A percentile compares a stretch with the other conserved stretches of the same genome.
These are phyloP conservation scores for Zaprionus gabonicus DNA, from an alignment of 1,140 invertebrate species.

Conservation along the genomic window DNA sequence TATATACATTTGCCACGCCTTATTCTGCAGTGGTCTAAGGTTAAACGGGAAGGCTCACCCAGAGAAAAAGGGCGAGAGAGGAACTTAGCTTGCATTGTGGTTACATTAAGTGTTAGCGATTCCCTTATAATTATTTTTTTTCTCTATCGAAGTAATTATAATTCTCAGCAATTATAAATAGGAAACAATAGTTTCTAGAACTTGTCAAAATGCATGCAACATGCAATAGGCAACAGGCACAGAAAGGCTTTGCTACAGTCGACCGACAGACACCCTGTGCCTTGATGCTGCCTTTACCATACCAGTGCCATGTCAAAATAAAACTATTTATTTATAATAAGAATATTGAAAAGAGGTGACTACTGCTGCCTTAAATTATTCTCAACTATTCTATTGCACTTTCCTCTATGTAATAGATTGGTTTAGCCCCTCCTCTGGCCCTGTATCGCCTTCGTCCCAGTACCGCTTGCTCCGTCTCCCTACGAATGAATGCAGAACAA, in stretches of 20 bases:
- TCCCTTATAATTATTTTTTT: not conserved
- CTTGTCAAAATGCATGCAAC: slow-evolving; percentile 1
- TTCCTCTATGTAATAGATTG: not conserved
- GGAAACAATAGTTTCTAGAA: not conserved
- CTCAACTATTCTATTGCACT: not conserved
- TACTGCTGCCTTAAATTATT: too few species aligned
- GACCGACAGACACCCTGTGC: not conserved
- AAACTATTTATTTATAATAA: too few species aligned
- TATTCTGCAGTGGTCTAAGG: too few species aligned
- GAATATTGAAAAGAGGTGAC: too few species aligned
- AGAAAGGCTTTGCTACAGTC: not conserved
- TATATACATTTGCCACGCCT: too few species aligned
- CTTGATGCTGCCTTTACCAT: not conserved
- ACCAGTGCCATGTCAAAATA: too few species aligned
- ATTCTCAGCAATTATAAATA: not conserved
- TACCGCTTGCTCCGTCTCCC: not conserved
- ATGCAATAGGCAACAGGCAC: slow-evolving; percentile 6
- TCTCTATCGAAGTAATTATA: not conserved
- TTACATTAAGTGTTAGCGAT: not conserved
- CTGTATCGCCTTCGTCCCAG: too few species aligned
- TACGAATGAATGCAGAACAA: slow-evolving; percentile 51
- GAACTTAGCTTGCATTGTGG: not conserved
- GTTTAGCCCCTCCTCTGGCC: not conserved
- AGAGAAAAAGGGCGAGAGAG: too few species aligned
- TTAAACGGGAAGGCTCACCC: too few species aligned